Evolutionary conservation across 2,888 invertebrate genomes (phyloP).

Genomic region (Synergus itoensis): DNA sequence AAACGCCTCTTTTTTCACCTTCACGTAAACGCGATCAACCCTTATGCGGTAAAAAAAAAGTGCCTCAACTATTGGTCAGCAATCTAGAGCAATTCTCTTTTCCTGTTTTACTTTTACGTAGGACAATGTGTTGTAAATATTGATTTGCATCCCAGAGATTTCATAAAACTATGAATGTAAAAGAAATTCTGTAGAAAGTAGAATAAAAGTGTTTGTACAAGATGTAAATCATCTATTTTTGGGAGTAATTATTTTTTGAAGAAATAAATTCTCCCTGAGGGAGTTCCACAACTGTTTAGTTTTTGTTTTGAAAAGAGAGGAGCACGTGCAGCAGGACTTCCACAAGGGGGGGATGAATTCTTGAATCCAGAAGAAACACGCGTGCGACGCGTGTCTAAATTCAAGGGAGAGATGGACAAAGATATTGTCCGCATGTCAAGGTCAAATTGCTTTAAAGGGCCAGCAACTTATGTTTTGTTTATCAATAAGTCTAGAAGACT

Average conservation of each 20-base stretch:
- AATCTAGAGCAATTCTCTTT: conserved; percentile 23
- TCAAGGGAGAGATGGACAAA: conserved; percentile 35
- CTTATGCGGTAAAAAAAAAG: conserved; percentile 30
- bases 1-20: conserved; percentile 36
- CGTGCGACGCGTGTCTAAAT: conserved; percentile 52
- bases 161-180: not conserved
- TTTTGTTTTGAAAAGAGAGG: conserved; percentile 34
- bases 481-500: not conserved
- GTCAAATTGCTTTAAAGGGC: conserved; percentile 32
- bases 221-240: conserved; percentile 30
- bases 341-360: conserved; percentile 33
- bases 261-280: conserved; percentile 23
- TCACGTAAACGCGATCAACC: conserved; percentile 34
- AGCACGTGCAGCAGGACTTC: conserved; percentile 20
- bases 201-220: not conserved
- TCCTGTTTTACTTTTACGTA: not conserved
- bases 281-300: conserved; percentile 26
- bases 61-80: conserved; percentile 16
- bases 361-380: conserved; percentile 40
- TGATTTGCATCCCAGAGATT: not conserved
- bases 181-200: not conserved
- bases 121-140: not conserved
- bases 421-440: conserved; percentile 35
- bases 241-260: conserved; percentile 30
- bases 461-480: not conserved